phyloP scores from a whole-genome alignment of 2,888 invertebrate genomes.

The Perdita meconis region DNA sequence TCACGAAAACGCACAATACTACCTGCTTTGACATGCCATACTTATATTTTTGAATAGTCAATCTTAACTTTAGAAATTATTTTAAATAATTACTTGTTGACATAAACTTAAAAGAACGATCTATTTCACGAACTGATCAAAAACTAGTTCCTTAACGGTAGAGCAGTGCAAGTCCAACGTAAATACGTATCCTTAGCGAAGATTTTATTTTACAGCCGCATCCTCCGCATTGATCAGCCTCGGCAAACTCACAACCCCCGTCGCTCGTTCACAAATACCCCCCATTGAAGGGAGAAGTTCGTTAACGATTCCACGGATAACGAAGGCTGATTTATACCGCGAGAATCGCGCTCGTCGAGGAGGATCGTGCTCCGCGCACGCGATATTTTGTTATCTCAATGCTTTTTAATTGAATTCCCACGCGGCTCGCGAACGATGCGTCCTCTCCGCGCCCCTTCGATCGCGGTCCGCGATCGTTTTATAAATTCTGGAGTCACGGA shows the following conservation, averaged over 20 bases:
- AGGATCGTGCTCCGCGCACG: background rate
- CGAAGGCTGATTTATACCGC: constrained; percentile 16
- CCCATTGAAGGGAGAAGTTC: background rate
- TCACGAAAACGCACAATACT: too few relatives aligned
- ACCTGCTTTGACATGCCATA: too few relatives aligned
- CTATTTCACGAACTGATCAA: too few relatives aligned
- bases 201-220: too few relatives aligned
- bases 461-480: constrained; percentile 16
- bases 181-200: too few relatives aligned
- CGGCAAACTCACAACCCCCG: background rate
- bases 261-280: background rate
- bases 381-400: constrained; percentile 17
- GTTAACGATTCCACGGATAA: constrained; percentile 16
- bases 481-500: constrained; percentile 25
- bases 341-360: background rate
- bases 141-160: too few relatives aligned
- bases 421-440: constrained; percentile 6
- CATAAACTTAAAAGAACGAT: too few relatives aligned
- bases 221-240: background rate
- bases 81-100: too few relatives aligned
- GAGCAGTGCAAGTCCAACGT: too few relatives aligned
- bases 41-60: too few relatives aligned
- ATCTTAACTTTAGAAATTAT: too few relatives aligned
- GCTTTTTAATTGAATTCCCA: constrained; percentile 19
- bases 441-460: background rate